phyloP scores from a whole-genome alignment of 2,797 vertebrate species.

The Harpagifer antarcticus region DNA sequence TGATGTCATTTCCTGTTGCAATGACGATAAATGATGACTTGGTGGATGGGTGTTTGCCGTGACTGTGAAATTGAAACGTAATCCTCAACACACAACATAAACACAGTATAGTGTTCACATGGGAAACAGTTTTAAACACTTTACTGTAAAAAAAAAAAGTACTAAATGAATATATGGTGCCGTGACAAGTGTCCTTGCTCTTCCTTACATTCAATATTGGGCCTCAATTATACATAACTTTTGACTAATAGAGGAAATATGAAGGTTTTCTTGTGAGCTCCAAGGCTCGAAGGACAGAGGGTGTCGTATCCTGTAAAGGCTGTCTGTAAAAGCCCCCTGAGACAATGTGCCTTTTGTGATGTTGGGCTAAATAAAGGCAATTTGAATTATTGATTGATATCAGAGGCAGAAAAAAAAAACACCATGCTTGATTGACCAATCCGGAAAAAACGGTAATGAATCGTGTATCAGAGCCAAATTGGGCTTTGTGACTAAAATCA shows the following conservation, averaged over 20 bases:
- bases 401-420: background rate
- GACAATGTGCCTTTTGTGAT: no score
- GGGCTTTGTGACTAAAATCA: constrained; percentile 12
- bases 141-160: no score
- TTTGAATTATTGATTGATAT: no score
- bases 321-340: no score
- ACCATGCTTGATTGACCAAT: background rate
- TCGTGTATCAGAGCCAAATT: background rate
- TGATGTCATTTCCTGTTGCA: constrained; percentile 67
- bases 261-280: background rate
- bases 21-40: constrained; percentile 49
- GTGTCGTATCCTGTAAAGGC: no score
- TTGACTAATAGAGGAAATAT: background rate
- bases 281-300: no score
- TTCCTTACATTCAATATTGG: background rate
- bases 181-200: background rate
- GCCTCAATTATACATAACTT: background rate
- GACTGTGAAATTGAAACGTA: background rate
- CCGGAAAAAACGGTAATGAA: background rate
- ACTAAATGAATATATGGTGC: no score
- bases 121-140: background rate
- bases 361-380: no score
- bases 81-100: background rate
- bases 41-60: background rate
- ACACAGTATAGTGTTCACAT: background rate